Percentiles rank a stretch among this genome's conserved stretches.
Conservation (phyloP, 2,888 invertebrate species). For the Patella depressa region DNA sequence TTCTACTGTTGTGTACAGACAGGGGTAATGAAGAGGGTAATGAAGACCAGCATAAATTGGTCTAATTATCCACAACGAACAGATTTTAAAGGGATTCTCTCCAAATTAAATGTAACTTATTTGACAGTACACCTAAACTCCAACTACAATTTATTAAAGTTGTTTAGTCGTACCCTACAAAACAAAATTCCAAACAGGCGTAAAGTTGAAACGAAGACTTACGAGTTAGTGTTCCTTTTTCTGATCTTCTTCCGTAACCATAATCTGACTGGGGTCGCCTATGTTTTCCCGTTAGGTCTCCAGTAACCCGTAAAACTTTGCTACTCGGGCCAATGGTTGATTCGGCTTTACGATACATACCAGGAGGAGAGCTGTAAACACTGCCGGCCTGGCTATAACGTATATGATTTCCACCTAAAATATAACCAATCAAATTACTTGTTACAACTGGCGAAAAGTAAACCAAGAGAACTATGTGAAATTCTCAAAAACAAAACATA, state of each 20-base stretch:
- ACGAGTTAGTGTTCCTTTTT: slow-evolving; percentile 58
- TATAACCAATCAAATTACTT: neutral
- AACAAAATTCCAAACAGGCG: neutral
- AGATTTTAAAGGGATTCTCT: neutral
- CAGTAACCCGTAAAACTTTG: slow-evolving; percentile 56
- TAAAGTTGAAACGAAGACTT: slow-evolving; percentile 33
- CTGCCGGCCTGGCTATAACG: slow-evolving; percentile 53
- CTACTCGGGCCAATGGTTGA: slow-evolving; percentile 48
- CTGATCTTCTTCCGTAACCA: slow-evolving; percentile 48
- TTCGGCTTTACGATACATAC: slow-evolving; percentile 43
- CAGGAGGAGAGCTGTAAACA: slow-evolving; percentile 56
- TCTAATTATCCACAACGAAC: too few species aligned
- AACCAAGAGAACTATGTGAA: too few species aligned
- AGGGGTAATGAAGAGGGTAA: too few species aligned
- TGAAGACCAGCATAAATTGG: too few species aligned
- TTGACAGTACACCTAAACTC: too few species aligned
- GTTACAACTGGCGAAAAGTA: too few species aligned
- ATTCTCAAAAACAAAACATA: too few species aligned
- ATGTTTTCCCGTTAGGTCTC: slow-evolving; percentile 59
- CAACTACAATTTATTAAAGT: neutral
- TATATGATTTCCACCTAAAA: slow-evolving; percentile 53
- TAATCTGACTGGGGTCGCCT: slow-evolving; percentile 54
- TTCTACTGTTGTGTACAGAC: too few species aligned
- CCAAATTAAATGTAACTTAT: neutral
- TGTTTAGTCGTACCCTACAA: neutral